Evolutionary conservation across 2,113 vertebrate genomes (phyloP).

Genomic region (Sciurus niger): DNA sequence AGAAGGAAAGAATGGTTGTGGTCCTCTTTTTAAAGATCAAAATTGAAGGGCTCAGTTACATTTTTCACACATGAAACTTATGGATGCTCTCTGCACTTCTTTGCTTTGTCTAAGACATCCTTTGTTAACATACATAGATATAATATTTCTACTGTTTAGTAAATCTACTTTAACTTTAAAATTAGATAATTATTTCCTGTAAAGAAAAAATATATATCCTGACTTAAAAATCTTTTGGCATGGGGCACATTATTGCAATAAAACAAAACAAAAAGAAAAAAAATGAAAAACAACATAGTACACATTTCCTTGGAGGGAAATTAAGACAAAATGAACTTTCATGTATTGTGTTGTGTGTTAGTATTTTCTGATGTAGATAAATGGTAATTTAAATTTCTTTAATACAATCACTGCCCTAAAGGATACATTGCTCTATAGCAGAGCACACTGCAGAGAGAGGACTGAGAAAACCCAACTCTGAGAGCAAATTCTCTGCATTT

Average conservation of each 20-base stretch:
- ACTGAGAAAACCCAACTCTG: not conserved
- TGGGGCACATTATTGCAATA: not conserved
- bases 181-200: not conserved
- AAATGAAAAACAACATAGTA: not conserved
- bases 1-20: not conserved
- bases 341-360: accelerated
- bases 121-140: not conserved
- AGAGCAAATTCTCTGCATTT: not conserved
- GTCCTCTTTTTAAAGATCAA: not conserved
- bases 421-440: accelerated
- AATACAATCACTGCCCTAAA: not conserved
- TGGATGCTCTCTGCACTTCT: not conserved
- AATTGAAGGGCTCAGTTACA: not conserved
- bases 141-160: not conserved
- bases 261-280: not conserved
- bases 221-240: not conserved
- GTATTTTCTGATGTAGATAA: not conserved
- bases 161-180: not conserved
- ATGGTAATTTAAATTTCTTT: not conserved
- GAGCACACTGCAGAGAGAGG: not conserved
- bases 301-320: not conserved
- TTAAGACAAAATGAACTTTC: not conserved
- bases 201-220: not conserved
- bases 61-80: not conserved
- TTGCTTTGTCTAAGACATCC: not conserved